phyloP scores from a whole-genome alignment of 2,797 vertebrate species.

The Pteropus rufus region DNA sequence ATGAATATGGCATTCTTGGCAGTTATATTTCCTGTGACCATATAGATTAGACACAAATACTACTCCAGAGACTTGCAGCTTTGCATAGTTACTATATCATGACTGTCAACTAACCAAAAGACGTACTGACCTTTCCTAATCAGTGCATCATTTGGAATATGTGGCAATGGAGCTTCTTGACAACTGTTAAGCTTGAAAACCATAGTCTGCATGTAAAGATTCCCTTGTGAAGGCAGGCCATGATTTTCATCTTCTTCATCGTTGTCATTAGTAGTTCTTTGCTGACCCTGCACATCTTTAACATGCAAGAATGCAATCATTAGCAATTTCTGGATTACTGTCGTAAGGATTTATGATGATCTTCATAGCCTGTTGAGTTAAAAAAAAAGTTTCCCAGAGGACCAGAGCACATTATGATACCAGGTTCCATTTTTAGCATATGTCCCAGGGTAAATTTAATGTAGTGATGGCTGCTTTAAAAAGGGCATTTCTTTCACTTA shows the following conservation, averaged over 20 bases:
- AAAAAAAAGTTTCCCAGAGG: constrained; percentile 32
- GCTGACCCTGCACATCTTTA: constrained; percentile 67
- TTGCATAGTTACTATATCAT: constrained; percentile 75
- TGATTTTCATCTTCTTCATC: constrained; percentile 41
- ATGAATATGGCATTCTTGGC: constrained; percentile 65
- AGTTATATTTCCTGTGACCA: constrained; percentile 70
- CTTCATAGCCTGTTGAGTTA: constrained; percentile 38
- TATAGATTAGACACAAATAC: constrained; percentile 74
- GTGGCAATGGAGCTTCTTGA: constrained; percentile 19
- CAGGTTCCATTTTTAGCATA: constrained; percentile 61
- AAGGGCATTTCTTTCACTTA: background rate
- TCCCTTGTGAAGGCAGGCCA: background rate
- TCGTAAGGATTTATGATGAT: constrained; percentile 61
- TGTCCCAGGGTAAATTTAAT: constrained; percentile 49
- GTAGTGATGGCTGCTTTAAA: background rate
- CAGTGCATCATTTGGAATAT: constrained; percentile 64
- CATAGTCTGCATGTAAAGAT: constrained; percentile 16
- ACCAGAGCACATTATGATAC: constrained; percentile 20
- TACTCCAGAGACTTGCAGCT: constrained; percentile 59
- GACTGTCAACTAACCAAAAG: constrained; percentile 71
- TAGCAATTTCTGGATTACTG: constrained; percentile 61
- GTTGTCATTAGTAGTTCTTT: constrained; percentile 55
- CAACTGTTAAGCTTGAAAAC: constrained; percentile 54
- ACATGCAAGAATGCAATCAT: constrained; percentile 51
- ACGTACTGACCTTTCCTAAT: constrained; percentile 72